These are phyloP conservation scores for Leptarthrus brevirostris DNA, from an alignment of 2,888 invertebrate species.

Conservation along the genomic window DNA sequence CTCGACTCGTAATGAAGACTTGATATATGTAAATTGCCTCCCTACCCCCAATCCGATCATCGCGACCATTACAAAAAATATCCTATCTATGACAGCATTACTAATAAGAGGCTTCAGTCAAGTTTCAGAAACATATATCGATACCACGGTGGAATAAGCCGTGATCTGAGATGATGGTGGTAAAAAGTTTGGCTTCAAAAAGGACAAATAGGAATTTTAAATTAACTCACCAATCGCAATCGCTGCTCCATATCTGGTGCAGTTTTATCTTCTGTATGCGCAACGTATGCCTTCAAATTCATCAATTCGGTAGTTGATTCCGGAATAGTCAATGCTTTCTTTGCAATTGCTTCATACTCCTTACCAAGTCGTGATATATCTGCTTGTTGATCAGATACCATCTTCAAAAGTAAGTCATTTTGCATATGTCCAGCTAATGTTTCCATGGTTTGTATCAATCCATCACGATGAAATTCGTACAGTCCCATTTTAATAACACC, in stretches of 20 bases:
- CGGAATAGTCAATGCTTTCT: conserved; percentile 82
- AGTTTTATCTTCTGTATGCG: conserved; percentile 77
- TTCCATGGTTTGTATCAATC: conserved; percentile 79
- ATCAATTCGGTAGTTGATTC: conserved; percentile 87
- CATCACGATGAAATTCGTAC: conserved; percentile 85
- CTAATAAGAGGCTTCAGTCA: no score
- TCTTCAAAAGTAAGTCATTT: conserved; percentile 76
- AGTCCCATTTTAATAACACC: conserved; percentile 80
- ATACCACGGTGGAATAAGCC: no score
- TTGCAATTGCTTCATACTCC: conserved; percentile 84
- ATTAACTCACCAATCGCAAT: conserved; percentile 70
- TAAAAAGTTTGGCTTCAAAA: no score
- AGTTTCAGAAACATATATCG: no score
- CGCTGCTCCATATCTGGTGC: conserved; percentile 81
- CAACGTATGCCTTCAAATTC: conserved; percentile 81
- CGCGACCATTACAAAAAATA: no score
- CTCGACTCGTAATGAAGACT: no score
- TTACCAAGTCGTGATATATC: conserved; percentile 85
- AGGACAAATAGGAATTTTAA: no score
- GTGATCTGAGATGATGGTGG: no score
- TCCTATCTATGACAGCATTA: no score
- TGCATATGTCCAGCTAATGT: conserved; percentile 76
- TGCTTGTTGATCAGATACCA: conserved; percentile 83
- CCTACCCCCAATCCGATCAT: no score
- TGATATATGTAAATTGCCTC: no score